Conservation (phyloP, 1,140 invertebrate genomes). For the Drosophila nebulosa region DNA sequence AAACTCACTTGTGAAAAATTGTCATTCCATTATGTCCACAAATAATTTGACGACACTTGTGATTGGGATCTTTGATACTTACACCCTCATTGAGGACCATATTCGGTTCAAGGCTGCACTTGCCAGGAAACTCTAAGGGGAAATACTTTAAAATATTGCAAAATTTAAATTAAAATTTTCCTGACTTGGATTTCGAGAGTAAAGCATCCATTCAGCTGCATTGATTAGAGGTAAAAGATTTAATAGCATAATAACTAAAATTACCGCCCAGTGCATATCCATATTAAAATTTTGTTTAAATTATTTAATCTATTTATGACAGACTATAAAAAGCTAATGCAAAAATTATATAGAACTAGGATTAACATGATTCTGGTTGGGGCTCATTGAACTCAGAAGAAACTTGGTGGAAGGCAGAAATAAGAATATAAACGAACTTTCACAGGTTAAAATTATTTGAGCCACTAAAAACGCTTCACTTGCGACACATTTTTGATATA, state of each 20-base stretch:
- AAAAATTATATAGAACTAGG: background rate
- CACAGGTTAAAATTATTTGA: too few species aligned
- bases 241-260: background rate
- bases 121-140: constrained; percentile 45
- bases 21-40: constrained; percentile 36
- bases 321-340: background rate
- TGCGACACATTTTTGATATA: too few species aligned
- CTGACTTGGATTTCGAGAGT: constrained; percentile 32
- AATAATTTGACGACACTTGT: constrained; percentile 50
- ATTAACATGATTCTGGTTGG: background rate
- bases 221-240: background rate
- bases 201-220: constrained; percentile 32
- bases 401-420: too few species aligned
- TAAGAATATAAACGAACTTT: too few species aligned
- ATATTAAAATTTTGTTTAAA: background rate
- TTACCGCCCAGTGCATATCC: background rate
- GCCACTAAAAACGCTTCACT: too few species aligned
- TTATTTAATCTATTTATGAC: background rate
- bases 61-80: constrained; percentile 53
- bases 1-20: constrained; percentile 41
- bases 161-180: background rate
- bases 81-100: constrained; percentile 42
- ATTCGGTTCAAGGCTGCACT: constrained; percentile 33
- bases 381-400: too few species aligned
- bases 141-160: background rate